Conservation (phyloP, 1,140 invertebrate genomes). For the Cotesia glomerata region DNA sequence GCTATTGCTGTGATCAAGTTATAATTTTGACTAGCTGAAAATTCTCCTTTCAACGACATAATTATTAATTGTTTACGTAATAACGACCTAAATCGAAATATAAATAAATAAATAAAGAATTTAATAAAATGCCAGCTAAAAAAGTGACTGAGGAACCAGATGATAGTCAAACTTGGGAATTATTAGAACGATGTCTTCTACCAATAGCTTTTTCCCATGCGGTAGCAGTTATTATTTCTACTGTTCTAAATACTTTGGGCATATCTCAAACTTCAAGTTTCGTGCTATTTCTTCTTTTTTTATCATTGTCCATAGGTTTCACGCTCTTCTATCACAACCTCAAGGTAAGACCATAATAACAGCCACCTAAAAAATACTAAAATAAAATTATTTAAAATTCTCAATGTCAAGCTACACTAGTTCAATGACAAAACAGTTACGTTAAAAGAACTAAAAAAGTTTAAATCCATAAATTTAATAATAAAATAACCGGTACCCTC, state of each 20-base stretch:
- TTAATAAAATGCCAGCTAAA: slow-evolving; percentile 43
- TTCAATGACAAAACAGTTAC: too few relatives aligned
- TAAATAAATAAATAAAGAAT: neutral
- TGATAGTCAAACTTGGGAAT: slow-evolving; percentile 72
- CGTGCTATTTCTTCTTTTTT: slow-evolving; percentile 76
- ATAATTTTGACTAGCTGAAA: slow-evolving; percentile 29
- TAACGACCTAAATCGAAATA: neutral
- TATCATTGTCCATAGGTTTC: slow-evolving; percentile 71
- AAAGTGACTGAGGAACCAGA: slow-evolving; percentile 50
- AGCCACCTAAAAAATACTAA: too few relatives aligned
- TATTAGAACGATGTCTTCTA: slow-evolving; percentile 77
- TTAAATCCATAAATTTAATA: too few relatives aligned
- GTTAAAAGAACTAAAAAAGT: too few relatives aligned
- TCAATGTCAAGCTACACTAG: neutral
- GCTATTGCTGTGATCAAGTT: slow-evolving; percentile 54
- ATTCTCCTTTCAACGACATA: slow-evolving; percentile 42
- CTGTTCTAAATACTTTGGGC: slow-evolving; percentile 72
- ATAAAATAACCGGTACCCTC: neutral
- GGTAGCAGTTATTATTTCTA: slow-evolving; percentile 74
- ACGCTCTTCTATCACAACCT: slow-evolving; percentile 82
- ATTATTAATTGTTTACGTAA: slow-evolving; percentile 33
- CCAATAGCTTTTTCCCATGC: slow-evolving; percentile 80
- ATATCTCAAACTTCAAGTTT: slow-evolving; percentile 78
- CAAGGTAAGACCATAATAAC: slow-evolving; percentile 67
- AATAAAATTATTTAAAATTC: neutral